Evolutionary conservation across 2,797 vertebrate genomes (phyloP), one percentile per base, ranked within the genome.

Genomic region (Pseudochromis fuscus): DNA sequence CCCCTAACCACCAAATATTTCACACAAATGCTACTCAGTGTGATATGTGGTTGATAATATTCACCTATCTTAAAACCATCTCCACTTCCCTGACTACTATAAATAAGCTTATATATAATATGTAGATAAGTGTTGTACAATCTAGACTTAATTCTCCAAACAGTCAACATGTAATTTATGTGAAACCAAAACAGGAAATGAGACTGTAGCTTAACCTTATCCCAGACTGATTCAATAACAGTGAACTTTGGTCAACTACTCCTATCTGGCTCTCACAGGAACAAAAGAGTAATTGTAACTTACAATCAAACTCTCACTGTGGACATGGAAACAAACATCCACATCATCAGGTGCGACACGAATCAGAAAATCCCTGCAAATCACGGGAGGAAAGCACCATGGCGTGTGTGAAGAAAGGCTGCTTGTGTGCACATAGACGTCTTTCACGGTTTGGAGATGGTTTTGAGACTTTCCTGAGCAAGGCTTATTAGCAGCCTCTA

Each of bases 401-500:
- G 57, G 25, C 8, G 19, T 63, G 42, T 30, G 13, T 19, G 2
- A 46, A 53, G 58, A 79, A 12, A 44, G 3, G 38, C 55, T 75
- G 56, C 19, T 75, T 69, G 63, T 73, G 48, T 60, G 37, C 69
- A n/a, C n/a, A 62, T 27, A 49, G 62, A 67, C 25, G 19, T 50
- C 35, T 83, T 71, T 75, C 48, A 72, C 33, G 60, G 53, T 62
- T 67, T 67, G 31, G 37, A 71, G 74, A 82, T 31, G 55, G 31
- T 61, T 56, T 76, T 1, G 21, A 75, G 76, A 75, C 72, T 81
- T 83, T 72, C 48, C 55, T 45, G 49, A 84, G 61, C 25, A 59
- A 69, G 48, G 56, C 63, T 74, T 68, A 77, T 83, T 80, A 82
- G 66, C 45, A 68, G 44, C 68, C 45, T 81, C 16, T 66, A 70